These are phyloP conservation scores for Narcine bancroftii DNA, from an alignment of 2,113 vertebrate genomes.

Conservation along the genomic window DNA sequence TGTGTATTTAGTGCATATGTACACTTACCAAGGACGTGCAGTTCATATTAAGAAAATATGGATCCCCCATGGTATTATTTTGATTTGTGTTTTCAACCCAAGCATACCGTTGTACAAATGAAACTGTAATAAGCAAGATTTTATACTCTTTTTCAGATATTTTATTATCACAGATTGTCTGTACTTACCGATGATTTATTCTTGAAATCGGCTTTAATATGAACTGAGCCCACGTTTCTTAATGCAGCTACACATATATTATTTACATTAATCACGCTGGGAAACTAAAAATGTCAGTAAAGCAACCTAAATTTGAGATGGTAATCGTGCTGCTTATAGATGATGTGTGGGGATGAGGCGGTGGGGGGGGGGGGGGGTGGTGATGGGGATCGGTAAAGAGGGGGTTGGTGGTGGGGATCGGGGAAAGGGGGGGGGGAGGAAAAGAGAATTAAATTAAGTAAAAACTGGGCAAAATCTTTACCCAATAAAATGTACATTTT, in stretches of 20 bases:
- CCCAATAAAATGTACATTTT: background rate
- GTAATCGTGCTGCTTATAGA: background rate
- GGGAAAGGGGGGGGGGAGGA: too few relatives aligned
- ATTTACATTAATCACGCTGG: background rate
- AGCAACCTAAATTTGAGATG: background rate
- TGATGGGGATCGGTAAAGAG: too few relatives aligned
- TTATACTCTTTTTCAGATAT: background rate
- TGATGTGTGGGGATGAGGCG: too few relatives aligned
- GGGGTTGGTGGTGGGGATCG: too few relatives aligned
- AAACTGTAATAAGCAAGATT: background rate
- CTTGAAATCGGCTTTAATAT: background rate
- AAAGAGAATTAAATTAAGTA: background rate
- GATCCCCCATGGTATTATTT: background rate
- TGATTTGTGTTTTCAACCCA: background rate
- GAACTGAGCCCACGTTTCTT: background rate
- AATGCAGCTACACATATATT: background rate
- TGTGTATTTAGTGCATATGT: constrained; percentile 27
- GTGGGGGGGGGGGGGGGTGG: too few relatives aligned
- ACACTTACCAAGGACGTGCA: constrained; percentile 6
- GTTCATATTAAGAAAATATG: constrained; percentile 17
- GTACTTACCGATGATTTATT: background rate
- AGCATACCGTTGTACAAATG: background rate
- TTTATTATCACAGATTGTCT: background rate
- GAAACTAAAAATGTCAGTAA: background rate
- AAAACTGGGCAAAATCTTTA: background rate